Evolutionary conservation across 2,888 invertebrate genomes (phyloP).

Genomic region (Hirtodrosophila alboralis): DNA sequence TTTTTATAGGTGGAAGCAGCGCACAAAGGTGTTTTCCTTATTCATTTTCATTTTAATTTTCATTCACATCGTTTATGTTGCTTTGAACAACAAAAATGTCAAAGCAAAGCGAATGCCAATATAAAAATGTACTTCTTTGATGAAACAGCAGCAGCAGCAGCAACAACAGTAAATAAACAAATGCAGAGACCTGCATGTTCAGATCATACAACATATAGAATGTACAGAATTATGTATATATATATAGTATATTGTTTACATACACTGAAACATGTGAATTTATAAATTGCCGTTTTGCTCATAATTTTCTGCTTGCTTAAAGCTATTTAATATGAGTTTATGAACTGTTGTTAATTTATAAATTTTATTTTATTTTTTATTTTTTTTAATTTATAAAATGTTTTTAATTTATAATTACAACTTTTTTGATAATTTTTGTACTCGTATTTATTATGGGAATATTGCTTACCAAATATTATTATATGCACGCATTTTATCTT

Average conservation of each 20-base stretch:
- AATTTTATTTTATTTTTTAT: no score
- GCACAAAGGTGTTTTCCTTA: conserved; percentile 71
- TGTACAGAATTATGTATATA: neutral
- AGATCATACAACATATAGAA: conserved; percentile 18
- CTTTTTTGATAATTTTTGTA: no score
- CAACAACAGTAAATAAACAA: conserved; percentile 61
- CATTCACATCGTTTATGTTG: conserved; percentile 33
- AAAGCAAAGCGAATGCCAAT: conserved; percentile 61
- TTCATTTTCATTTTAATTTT: conserved; percentile 40
- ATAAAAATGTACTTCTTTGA: conserved; percentile 50
- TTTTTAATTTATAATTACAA: no score
- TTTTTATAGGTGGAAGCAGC: conserved; percentile 67
- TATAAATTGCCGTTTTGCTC: no score
- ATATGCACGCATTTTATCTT: no score
- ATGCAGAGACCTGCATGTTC: conserved; percentile 4
- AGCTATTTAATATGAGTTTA: no score
- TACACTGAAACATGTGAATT: no score
- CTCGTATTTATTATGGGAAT: no score
- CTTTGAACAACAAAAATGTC: conserved; percentile 51
- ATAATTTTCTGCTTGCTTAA: no score
- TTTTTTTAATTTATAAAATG: no score
- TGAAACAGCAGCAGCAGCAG: conserved; percentile 32
- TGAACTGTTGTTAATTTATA: no score
- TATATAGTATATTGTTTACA: conserved; percentile 2
- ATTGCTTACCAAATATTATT: no score